Conservation (phyloP, 2,113 vertebrate genomes). For the Spermophilus dauricus region DNA sequence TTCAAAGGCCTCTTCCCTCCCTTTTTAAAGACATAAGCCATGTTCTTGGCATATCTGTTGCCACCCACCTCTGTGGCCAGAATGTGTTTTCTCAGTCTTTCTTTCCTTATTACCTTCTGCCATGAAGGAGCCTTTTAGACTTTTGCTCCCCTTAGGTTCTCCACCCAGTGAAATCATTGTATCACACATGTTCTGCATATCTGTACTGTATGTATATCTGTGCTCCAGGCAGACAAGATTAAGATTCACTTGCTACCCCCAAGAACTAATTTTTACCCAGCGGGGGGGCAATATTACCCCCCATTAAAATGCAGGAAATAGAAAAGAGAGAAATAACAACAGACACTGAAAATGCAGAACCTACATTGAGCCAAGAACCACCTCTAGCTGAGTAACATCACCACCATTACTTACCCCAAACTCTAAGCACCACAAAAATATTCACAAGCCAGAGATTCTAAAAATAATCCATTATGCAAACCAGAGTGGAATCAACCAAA, state of each 20-base stretch:
- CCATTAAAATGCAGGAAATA: background rate
- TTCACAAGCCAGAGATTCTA: constrained; percentile 31
- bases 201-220: background rate
- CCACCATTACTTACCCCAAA: constrained; percentile 36
- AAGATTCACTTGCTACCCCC: background rate
- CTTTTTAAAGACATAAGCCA: background rate
- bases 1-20: background rate
- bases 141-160: background rate
- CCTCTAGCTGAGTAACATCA: background rate
- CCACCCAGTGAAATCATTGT: background rate
- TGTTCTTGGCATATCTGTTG: background rate
- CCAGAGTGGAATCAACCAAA: background rate
- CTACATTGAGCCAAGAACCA: background rate
- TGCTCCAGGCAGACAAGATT: constrained; percentile 5
- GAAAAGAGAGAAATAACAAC: background rate
- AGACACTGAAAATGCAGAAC: background rate
- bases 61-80: background rate
- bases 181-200: background rate
- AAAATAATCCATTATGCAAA: constrained; percentile 18
- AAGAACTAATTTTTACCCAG: background rate
- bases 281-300: background rate
- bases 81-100: background rate
- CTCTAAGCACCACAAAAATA: background rate
- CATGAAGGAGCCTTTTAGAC: background rate
- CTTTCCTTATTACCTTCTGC: background rate